A percentile compares a stretch with the other conserved stretches of the same genome.
Evolutionary conservation across 2,797 vertebrate species (phyloP).

Genomic region (Phylloscopus collybita): DNA sequence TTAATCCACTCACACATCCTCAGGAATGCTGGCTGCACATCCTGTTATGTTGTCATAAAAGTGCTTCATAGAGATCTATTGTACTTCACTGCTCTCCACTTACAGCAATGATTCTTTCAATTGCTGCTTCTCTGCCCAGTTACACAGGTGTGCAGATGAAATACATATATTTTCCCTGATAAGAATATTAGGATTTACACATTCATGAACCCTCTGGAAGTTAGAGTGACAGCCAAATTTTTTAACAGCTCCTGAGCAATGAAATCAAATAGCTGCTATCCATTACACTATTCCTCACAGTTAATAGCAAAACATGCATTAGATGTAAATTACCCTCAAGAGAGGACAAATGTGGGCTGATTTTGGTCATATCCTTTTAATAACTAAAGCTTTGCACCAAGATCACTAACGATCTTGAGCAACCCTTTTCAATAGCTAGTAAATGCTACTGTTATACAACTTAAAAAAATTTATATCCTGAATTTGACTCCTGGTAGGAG

Average conservation of each 20-base stretch:
- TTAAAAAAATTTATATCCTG: neutral
- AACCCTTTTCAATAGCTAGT: neutral
- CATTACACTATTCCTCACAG: neutral
- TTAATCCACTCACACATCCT: neutral
- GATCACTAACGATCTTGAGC: constrained; percentile 10
- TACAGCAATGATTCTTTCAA: constrained; percentile 16
- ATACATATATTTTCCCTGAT: constrained; percentile 11
- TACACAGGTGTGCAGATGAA: constrained; percentile 21
- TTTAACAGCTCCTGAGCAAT: neutral
- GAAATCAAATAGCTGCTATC: neutral
- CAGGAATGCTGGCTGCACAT: neutral
- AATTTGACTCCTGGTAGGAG: neutral
- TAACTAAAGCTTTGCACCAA: neutral
- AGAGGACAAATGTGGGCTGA: neutral
- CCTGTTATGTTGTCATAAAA: neutral
- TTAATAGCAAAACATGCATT: neutral
- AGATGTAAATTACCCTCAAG: constrained; percentile 24
- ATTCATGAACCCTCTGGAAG: neutral
- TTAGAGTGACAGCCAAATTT: neutral
- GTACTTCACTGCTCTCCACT: neutral
- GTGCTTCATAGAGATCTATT: neutral
- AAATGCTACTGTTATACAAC: neutral
- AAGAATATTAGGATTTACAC: neutral
- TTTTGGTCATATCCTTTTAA: constrained; percentile 4
- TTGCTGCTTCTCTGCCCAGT: neutral